These are phyloP conservation scores for Palloptera scutellata DNA, from an alignment of 2,888 invertebrate species.

Conservation along the genomic window DNA sequence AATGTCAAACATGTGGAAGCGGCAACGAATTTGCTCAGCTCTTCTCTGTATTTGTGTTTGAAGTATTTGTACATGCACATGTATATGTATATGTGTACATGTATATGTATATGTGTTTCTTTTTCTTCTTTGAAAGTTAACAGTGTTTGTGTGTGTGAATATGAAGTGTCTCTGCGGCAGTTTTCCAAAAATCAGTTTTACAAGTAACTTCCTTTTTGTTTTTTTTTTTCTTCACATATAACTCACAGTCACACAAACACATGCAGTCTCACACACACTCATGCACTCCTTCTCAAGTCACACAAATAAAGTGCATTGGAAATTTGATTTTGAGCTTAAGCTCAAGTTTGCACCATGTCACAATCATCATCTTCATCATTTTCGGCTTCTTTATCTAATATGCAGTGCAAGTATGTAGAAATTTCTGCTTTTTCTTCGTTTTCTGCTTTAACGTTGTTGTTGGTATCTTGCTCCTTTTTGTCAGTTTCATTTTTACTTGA, in stretches of 20 bases:
- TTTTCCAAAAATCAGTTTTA: slow-evolving; percentile 21
- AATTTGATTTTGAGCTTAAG: slow-evolving; percentile 35
- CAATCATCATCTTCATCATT: slow-evolving; percentile 7
- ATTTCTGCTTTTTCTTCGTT: neutral
- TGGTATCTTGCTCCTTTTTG: neutral
- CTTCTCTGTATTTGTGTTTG: neutral
- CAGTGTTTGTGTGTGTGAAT: slow-evolving; percentile 5
- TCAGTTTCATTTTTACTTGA: neutral
- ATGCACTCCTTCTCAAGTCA: too few relatives aligned
- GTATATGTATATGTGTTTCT: neutral
- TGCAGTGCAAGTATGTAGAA: neutral
- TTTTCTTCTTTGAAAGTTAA: neutral
- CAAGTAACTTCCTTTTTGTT: slow-evolving; percentile 30
- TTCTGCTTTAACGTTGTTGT: neutral
- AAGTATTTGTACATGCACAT: neutral
- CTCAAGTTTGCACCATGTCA: neutral
- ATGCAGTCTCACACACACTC: too few relatives aligned
- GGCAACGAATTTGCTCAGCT: neutral
- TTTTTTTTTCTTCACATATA: slow-evolving; percentile 33
- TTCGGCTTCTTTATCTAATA: neutral
- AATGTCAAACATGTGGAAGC: slow-evolving; percentile 1
- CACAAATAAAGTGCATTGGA: slow-evolving; percentile 36
- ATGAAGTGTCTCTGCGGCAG: slow-evolving; percentile 13
- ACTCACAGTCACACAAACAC: slow-evolving; percentile 27
- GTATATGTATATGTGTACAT: neutral